A percentile compares a stretch with the other conserved stretches of the same genome.
phyloP scores from a whole-genome alignment of 2,797 vertebrate genomes.

The Halcyon smyrnensis region DNA sequence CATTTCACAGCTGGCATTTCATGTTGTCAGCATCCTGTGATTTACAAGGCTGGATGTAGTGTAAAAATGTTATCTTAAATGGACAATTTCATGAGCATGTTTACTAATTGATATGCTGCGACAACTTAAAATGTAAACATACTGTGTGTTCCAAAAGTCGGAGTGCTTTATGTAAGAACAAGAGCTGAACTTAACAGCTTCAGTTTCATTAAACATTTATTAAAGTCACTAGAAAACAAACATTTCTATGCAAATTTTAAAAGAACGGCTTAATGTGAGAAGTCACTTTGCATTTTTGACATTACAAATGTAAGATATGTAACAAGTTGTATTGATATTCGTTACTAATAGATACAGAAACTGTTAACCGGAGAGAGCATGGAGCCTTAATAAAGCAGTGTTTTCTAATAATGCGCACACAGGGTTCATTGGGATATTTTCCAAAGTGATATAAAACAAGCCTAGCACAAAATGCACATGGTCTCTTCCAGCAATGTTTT shows the following conservation, averaged over 20 bases:
- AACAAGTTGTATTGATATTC: neutral
- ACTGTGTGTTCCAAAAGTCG: slow-evolving; percentile 27
- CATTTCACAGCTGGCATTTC: slow-evolving; percentile 86
- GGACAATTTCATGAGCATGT: slow-evolving; percentile 69
- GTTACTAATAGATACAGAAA: neutral
- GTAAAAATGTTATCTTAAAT: slow-evolving; percentile 73
- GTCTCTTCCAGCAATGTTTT: neutral
- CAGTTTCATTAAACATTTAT: slow-evolving; percentile 64
- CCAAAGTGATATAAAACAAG: slow-evolving; percentile 2
- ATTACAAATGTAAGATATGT: neutral
- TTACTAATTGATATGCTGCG: slow-evolving; percentile 74
- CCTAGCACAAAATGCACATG: slow-evolving; percentile 13
- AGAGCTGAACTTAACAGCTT: slow-evolving; percentile 29
- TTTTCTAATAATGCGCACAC: slow-evolving; percentile 24
- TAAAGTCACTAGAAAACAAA: slow-evolving; percentile 61
- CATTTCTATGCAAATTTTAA: slow-evolving; percentile 66
- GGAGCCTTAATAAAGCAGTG: neutral
- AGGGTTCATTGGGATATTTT: slow-evolving; percentile 26
- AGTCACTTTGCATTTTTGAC: slow-evolving; percentile 18
- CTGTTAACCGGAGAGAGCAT: neutral
- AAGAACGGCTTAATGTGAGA: slow-evolving; percentile 39
- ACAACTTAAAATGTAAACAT: slow-evolving; percentile 70
- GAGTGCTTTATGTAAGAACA: slow-evolving; percentile 8
- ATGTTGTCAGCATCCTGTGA: slow-evolving; percentile 86
- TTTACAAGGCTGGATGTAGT: slow-evolving; percentile 73